Base-by-base conservation (phyloP, 2,113 vertebrate genomes). In the Pluvianellus socialis region DNA sequence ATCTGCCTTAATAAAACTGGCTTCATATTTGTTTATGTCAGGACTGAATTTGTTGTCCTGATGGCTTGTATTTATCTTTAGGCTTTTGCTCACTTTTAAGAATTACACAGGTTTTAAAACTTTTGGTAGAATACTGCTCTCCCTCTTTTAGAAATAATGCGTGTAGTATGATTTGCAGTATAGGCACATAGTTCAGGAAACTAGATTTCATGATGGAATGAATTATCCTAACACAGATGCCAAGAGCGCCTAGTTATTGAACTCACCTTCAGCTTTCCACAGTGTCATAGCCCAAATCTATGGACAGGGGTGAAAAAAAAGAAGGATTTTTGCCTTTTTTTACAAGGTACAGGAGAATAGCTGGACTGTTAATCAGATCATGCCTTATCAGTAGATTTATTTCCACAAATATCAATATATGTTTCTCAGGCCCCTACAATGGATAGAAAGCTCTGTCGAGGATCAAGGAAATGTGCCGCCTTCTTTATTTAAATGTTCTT, bases 231-330 rank as follows among this genome's bases (percentile, higher is more conserved):
- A 66, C 4, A 66, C 10, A 81, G 22, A 6, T 76, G 28, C n/a
- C 33, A 49, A 74, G 47, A 74, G 8, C 27, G 62, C 24, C n/a
- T 49, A 58, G 23, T 33, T 53, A 58, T 12, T 74, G 42, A 80
- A 44, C 12, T 70, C 1, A 3, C 30, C 28, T 84, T 80, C 12
- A 80, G 12, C n/a, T 93, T 95, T 14, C 42, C 33, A 61, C 35
- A 27, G 10, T 70, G 30, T 52, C 5, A 1, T 70, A 68, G 45
- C 18, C 45, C 28, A 84, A 80, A 72, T 19, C 11, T 40, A 27
- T 0, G 3, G 17, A 65, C 2, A 8, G 10, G 5, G 7, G 3
- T 1, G 2, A 10, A 18, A 6, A 44, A 7, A 2, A 7, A 10
- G 30, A 55, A 9, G 0, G 22, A 18, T 30, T 35, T 59, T 47